phyloP scores from a whole-genome alignment of 2,113 vertebrate genomes.

The Cebus imitator region DNA sequence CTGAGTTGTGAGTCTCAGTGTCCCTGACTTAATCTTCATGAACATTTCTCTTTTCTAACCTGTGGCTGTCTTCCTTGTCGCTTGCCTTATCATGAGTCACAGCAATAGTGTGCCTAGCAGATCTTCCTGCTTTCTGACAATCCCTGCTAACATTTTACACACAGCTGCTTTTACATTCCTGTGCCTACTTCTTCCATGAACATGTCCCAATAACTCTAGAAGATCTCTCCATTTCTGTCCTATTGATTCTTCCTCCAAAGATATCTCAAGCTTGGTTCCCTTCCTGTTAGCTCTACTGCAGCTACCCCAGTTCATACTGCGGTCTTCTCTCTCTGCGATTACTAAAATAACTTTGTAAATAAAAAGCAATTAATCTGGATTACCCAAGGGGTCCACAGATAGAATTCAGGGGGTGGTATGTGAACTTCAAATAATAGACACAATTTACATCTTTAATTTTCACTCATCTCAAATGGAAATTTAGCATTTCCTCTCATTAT shows the following conservation, averaged over 20 bases:
- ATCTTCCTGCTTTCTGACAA: background rate
- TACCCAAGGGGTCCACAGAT: background rate
- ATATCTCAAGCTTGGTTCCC: background rate
- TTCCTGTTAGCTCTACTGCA: background rate
- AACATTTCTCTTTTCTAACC: background rate
- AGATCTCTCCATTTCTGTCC: background rate
- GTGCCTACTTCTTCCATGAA: background rate
- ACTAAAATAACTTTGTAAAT: background rate
- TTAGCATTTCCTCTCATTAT: background rate
- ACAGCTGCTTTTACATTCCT: background rate
- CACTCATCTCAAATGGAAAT: constrained; percentile 9
- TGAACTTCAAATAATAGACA: background rate
- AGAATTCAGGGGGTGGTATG: background rate
- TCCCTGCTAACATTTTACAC: background rate
- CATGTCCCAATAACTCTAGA: background rate
- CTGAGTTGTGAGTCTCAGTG: background rate
- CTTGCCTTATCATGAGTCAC: background rate
- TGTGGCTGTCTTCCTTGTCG: background rate
- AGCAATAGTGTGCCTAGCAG: background rate
- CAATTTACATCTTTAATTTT: constrained; percentile 7
- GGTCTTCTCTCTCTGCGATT: background rate
- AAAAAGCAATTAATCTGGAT: background rate
- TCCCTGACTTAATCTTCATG: background rate
- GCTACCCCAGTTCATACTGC: background rate
- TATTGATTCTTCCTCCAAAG: background rate